phyloP scores from a whole-genome alignment of 2,113 vertebrate species.

The Aphyosemion australe region DNA sequence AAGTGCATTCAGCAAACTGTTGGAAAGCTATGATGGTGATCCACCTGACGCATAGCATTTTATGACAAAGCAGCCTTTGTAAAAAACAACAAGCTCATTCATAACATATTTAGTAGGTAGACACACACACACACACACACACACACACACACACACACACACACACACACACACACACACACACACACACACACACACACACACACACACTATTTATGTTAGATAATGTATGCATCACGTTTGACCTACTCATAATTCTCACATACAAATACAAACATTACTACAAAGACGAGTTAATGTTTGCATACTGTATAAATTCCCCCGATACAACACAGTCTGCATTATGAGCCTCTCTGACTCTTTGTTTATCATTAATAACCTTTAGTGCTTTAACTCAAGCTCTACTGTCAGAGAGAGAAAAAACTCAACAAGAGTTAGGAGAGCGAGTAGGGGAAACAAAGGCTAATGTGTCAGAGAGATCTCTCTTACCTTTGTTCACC shows the following conservation, averaged over 20 bases:
- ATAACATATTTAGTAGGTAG: neutral
- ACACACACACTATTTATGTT: neutral
- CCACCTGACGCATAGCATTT: too few species aligned
- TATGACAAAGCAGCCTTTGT: too few species aligned
- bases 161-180: neutral
- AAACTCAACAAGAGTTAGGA: too few species aligned
- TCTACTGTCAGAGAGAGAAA: neutral
- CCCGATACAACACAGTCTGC: constrained; percentile 11
- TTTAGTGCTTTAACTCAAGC: constrained; percentile 4
- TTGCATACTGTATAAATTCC: constrained; percentile 1
- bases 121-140: neutral
- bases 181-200: too few species aligned
- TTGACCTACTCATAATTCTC: neutral
- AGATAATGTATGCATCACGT: neutral
- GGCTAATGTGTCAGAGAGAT: constrained; percentile 51
- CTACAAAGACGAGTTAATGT: neutral
- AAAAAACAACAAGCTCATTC: too few species aligned
- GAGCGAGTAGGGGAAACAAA: too few species aligned
- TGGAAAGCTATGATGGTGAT: too few species aligned
- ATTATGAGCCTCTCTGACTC: constrained; percentile 8
- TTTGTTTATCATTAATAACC: constrained; percentile 20
- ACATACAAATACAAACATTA: neutral
- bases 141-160: too few species aligned
- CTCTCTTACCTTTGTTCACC: too few species aligned
- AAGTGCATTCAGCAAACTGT: too few species aligned